Evolutionary conservation across 2,888 invertebrate species (phyloP).

Genomic region (Parapristionchus giblindavisi): DNA sequence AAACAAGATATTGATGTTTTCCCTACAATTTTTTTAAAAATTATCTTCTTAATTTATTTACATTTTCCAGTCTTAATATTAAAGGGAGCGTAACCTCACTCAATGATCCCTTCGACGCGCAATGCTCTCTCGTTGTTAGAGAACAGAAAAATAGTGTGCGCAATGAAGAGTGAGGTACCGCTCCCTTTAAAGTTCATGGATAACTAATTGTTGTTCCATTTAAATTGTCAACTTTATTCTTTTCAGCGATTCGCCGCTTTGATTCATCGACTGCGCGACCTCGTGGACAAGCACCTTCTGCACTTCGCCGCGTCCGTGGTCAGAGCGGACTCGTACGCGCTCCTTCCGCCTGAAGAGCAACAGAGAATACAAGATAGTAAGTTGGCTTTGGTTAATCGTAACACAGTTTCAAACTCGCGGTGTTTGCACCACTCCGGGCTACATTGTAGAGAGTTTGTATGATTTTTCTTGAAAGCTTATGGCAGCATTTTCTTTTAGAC

Average conservation of each 20-base stretch:
- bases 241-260: conserved; percentile 61
- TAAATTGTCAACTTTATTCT: background rate
- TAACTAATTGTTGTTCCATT: no score
- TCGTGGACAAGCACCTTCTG: conserved; percentile 80
- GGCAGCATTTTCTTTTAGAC: background rate
- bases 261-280: conserved; percentile 66
- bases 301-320: conserved; percentile 76
- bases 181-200: no score
- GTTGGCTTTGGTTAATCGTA: conserved; percentile 26
- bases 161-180: no score
- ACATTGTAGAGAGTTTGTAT: conserved; percentile 6
- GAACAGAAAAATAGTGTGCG: no score
- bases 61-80: no score
- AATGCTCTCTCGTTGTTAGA: no score
- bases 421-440: background rate
- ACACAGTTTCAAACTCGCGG: background rate
- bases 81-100: no score
- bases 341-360: conserved; percentile 66
- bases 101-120: no score
- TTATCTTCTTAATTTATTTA: no score
- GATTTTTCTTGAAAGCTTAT: background rate
- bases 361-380: conserved; percentile 69
- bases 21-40: no score
- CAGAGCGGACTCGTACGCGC: conserved; percentile 67
- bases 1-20: no score